Evolutionary conservation across 2,888 invertebrate genomes (phyloP).

Genomic region (Oligia strigilis): DNA sequence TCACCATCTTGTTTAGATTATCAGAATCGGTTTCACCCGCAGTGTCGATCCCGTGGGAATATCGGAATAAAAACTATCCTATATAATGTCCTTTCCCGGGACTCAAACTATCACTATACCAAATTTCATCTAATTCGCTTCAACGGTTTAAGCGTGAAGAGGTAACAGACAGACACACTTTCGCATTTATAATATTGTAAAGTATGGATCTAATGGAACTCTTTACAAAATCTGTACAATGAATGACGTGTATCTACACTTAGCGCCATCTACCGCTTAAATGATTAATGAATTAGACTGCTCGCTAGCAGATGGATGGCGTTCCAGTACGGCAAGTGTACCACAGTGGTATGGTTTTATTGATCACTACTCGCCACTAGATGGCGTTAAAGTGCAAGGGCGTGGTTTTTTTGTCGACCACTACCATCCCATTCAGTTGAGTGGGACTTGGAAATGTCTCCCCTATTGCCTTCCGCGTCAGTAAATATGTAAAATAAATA

Average conservation of each 20-base stretch:
- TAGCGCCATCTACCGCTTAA: constrained; percentile 23
- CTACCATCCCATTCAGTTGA: not conserved
- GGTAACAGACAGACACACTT: too few species aligned
- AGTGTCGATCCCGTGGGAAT: too few species aligned
- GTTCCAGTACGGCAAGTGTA: too few species aligned
- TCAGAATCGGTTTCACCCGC: not conserved
- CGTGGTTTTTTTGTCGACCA: not conserved
- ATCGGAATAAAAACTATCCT: too few species aligned
- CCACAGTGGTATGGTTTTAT: not conserved
- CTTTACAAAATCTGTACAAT: not conserved
- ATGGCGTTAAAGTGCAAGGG: not conserved
- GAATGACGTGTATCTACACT: not conserved
- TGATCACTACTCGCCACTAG: constrained; percentile 10
- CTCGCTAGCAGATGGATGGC: not conserved
- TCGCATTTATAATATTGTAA: too few species aligned
- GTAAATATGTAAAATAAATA: not conserved
- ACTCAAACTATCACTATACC: too few species aligned
- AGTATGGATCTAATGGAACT: not conserved
- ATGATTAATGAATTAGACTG: not conserved
- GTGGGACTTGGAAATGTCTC: not conserved
- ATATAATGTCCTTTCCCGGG: too few species aligned
- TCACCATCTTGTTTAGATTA: not conserved
- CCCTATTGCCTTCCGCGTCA: not conserved
- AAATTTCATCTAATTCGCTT: too few species aligned
- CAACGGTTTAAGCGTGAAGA: too few species aligned